A percentile compares a stretch with the other conserved stretches of the same genome.
These are phyloP conservation scores for Latheticus oryzae DNA, from an alignment of 2,888 invertebrate genomes.

Conservation along the genomic window DNA sequence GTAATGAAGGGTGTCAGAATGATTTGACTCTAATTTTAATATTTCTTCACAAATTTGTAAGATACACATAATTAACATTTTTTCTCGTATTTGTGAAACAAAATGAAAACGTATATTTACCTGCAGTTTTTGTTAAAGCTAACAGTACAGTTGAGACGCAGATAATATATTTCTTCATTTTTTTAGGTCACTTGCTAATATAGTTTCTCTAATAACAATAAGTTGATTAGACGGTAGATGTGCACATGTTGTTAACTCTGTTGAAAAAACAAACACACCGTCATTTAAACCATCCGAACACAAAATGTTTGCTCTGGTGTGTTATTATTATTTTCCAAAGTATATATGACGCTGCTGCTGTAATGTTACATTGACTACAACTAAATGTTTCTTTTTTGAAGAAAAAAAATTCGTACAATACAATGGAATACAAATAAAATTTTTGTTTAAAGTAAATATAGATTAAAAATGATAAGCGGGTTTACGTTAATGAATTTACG, in stretches of 20 bases:
- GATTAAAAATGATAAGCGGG: constrained; percentile 29
- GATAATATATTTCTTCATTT: constrained; percentile 35
- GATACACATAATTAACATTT: too few relatives aligned
- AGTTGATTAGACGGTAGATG: constrained; percentile 46
- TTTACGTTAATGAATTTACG: constrained; percentile 24
- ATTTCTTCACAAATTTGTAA: too few relatives aligned
- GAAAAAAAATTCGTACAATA: constrained; percentile 11
- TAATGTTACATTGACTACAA: constrained; percentile 20
- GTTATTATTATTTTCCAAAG: constrained; percentile 33
- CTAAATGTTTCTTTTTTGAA: constrained; percentile 13
- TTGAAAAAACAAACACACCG: constrained; percentile 47
- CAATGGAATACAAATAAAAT: constrained; percentile 18
- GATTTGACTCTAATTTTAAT: too few relatives aligned
- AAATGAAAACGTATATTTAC: constrained; percentile 31
- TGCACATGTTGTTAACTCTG: constrained; percentile 50
- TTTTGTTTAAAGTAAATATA: constrained; percentile 21
- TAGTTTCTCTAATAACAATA: constrained; percentile 38
- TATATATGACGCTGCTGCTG: constrained; percentile 38
- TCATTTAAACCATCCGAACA: constrained; percentile 42
- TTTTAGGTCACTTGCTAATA: constrained; percentile 34
- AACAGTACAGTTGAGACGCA: constrained; percentile 28
- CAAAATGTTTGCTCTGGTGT: constrained; percentile 43
- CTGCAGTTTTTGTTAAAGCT: constrained; percentile 33
- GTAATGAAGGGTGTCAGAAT: too few relatives aligned
- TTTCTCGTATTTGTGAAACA: too few relatives aligned